Conservation (phyloP, 2,888 invertebrate species). For the Rotaria magnacalcarata region DNA sequence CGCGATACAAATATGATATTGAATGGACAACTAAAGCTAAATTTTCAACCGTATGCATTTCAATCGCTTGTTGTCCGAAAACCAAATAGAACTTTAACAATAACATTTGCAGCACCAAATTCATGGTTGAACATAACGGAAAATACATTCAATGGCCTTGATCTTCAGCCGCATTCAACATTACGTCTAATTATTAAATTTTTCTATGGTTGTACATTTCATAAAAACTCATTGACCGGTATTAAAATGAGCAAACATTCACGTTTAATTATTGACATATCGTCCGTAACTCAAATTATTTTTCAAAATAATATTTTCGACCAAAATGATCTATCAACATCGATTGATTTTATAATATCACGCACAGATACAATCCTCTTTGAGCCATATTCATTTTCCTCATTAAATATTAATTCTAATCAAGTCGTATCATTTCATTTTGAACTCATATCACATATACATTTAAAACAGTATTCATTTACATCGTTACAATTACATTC, state of each 20-base stretch:
- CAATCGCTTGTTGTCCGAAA: not conserved
- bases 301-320: conserved; percentile 3
- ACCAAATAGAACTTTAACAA: not conserved
- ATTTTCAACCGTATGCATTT: not conserved
- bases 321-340: not conserved
- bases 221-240: not conserved
- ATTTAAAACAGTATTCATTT: not conserved
- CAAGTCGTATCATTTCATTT: not conserved
- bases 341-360: not conserved
- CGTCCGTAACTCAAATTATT: not conserved
- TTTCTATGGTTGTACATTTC: conserved; percentile 9
- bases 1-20: conserved; percentile 5
- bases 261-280: conserved; percentile 10
- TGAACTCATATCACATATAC: conserved; percentile 20
- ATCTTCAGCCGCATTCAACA: not conserved
- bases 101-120: conserved; percentile 12
- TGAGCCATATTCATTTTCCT: not conserved
- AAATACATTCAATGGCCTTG: conserved; percentile 26
- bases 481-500: not conserved
- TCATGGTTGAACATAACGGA: conserved; percentile 25
- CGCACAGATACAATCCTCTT: conserved; percentile 13
- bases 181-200: conserved; percentile 4
- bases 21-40: conserved; percentile 28
- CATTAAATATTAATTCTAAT: not conserved
- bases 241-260: conserved; percentile 33